These are phyloP conservation scores for Lissocephala sabroskyi DNA, from an alignment of 2,888 invertebrate genomes.

Conservation along the genomic window DNA sequence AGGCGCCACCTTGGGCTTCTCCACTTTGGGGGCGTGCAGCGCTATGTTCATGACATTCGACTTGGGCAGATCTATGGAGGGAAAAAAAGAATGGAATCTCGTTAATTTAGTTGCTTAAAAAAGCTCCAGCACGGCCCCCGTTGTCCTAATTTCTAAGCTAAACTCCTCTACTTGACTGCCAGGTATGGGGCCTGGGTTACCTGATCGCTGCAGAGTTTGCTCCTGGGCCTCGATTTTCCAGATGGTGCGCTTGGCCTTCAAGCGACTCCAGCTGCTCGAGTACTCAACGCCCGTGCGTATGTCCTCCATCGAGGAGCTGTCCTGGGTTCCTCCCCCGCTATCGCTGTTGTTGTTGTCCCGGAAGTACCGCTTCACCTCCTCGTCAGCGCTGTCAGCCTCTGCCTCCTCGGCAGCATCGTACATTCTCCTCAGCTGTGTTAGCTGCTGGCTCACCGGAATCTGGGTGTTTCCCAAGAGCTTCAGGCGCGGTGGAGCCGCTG, in stretches of 20 bases:
- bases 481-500: conserved; percentile 67
- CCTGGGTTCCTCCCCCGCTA: conserved; percentile 65
- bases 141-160: conserved; percentile 14
- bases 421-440: conserved; percentile 67
- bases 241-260: conserved; percentile 73
- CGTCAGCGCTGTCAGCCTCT: conserved; percentile 74
- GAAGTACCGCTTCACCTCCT: conserved; percentile 77
- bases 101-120: too few relatives aligned
- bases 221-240: conserved; percentile 62
- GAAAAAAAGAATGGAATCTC: neutral
- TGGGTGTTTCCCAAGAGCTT: conserved; percentile 67
- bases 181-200: conserved; percentile 31
- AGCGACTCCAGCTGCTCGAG: conserved; percentile 76
- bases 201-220: conserved; percentile 54
- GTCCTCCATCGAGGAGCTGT: conserved; percentile 65
- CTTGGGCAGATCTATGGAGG: conserved; percentile 62
- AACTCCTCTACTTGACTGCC: conserved; percentile 47
- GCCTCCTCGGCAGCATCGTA: conserved; percentile 71
- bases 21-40: conserved; percentile 63
- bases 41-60: conserved; percentile 72
- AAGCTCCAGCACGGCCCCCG: conserved; percentile 17
- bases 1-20: conserved; percentile 43
- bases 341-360: conserved; percentile 63
- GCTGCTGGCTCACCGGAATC: conserved; percentile 67
- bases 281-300: conserved; percentile 43